Conservation (phyloP, 2,888 invertebrate species). For the Ceramica pisi region DNA sequence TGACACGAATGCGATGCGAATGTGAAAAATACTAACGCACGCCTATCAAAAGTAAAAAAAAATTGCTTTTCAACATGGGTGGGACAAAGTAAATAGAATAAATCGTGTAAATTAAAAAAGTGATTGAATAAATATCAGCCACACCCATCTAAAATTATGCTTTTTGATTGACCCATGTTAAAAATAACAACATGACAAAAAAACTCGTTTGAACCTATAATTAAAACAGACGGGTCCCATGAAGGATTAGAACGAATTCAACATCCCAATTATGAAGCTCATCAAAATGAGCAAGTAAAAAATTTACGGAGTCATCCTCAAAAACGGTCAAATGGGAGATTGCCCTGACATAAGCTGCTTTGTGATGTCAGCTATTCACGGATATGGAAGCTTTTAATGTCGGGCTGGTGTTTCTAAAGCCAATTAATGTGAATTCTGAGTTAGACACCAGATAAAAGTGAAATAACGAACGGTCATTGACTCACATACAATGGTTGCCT, state of each 20-base stretch:
- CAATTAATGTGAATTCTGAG: not conserved
- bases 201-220: slow-evolving; percentile 18
- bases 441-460: too few species aligned
- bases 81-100: too few species aligned
- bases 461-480: too few species aligned
- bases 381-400: not conserved
- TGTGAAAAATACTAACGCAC: too few species aligned
- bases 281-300: slow-evolving; percentile 50
- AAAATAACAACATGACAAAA: slow-evolving; percentile 3
- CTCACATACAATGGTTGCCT: too few species aligned
- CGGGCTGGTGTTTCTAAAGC: not conserved
- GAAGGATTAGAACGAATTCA: slow-evolving; percentile 44
- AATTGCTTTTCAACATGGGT: too few species aligned
- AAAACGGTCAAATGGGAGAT: slow-evolving; percentile 49
- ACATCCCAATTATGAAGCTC: slow-evolving; percentile 55
- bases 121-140: not conserved
- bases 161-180: not conserved
- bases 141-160: not conserved
- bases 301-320: slow-evolving; percentile 61
- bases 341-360: not conserved
- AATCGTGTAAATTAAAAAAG: not conserved
- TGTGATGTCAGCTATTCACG: not conserved
- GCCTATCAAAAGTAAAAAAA: too few species aligned
- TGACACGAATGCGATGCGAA: too few species aligned
- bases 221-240: slow-evolving; percentile 53